Evolutionary conservation across 2,797 vertebrate species (phyloP), one percentile per base, ranked within the genome.

Genomic region (Micromesistius poutassou): DNA sequence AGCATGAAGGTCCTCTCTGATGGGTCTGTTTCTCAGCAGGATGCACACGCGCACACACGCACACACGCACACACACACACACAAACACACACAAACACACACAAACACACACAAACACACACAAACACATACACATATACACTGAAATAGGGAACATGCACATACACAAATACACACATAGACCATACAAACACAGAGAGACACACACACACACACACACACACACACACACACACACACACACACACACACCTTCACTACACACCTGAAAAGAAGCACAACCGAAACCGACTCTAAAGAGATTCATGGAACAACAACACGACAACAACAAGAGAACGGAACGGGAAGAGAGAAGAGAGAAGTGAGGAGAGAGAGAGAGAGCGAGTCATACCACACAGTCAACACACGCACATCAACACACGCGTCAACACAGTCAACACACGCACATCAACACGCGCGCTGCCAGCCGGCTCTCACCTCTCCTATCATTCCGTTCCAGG

Each of bases 401-500:
- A 12, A 10, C 7, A 40, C 7, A 8, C 38, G 1, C 36, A 38
- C 31, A n/a, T n/a, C n/a, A n/a, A n/a, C n/a, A n/a, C n/a, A n/a
- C n/a, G n/a, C n/a, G n/a, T 9, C 38, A 1, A 12, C 6, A 40
- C 8, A 9, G 0, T 12, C 38, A 12, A 10, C 7, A 40, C 7
- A 8, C 38, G 1, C 36, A 38, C 31, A n/a, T n/a, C n/a, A n/a
- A n/a, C n/a, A n/a, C n/a, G n/a, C n/a, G n/a, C n/a, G n/a, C n/a
- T n/a, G n/a, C n/a, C n/a, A 31, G 35, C 35, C 5, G 6, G 38
- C 38, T 9, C 38, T 40, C 38, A 99, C 98, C 97, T 99, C 98
- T 79, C 98, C 98, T 8, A 99, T 98, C 98, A 99, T 99, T 83
- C 98, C 98, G 0, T 99, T 99, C 98, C 98, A 99, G 77, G 93